Percentiles rank a stretch among this genome's conserved stretches.
Evolutionary conservation across 2,888 invertebrate species (phyloP).

Genomic region (Loripinus fragilis): DNA sequence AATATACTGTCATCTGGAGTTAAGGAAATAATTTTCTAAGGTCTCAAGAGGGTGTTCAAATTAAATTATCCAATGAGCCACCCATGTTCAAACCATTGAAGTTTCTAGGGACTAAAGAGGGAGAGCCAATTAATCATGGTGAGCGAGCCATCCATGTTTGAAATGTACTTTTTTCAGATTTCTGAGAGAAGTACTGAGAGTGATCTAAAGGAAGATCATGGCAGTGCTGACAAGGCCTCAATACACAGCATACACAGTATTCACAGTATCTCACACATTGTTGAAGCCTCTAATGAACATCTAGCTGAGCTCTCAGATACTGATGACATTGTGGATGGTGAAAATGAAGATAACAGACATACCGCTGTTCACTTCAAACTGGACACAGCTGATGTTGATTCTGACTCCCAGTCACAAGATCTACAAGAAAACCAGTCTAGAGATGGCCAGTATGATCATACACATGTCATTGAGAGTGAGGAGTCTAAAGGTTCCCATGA

Average conservation of each 20-base stretch:
- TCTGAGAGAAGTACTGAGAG: constrained; percentile 63
- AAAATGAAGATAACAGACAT: neutral
- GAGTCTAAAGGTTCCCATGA: neutral
- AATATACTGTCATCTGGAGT: no score
- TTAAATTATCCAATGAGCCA: no score
- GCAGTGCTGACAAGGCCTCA: constrained; percentile 50
- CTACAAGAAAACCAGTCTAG: neutral
- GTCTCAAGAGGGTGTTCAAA: no score
- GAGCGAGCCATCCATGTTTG: no score
- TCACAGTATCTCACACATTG: constrained; percentile 60
- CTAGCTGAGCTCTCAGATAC: neutral
- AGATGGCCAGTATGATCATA: neutral
- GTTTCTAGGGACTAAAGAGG: no score
- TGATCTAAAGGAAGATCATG: constrained; percentile 51
- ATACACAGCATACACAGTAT: constrained; percentile 57
- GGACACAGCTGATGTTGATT: neutral
- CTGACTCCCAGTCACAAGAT: constrained; percentile 33
- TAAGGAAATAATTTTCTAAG: no score
- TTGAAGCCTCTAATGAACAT: constrained; percentile 30
- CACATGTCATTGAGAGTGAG: neutral
- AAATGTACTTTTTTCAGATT: constrained; percentile 39
- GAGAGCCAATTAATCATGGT: no score
- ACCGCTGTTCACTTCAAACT: neutral
- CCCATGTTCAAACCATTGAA: no score
- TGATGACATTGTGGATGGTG: neutral